Evolutionary conservation across 2,888 invertebrate genomes (phyloP), one percentile per base, ranked within the genome.

Genomic region (Parochlus steinenii): DNA sequence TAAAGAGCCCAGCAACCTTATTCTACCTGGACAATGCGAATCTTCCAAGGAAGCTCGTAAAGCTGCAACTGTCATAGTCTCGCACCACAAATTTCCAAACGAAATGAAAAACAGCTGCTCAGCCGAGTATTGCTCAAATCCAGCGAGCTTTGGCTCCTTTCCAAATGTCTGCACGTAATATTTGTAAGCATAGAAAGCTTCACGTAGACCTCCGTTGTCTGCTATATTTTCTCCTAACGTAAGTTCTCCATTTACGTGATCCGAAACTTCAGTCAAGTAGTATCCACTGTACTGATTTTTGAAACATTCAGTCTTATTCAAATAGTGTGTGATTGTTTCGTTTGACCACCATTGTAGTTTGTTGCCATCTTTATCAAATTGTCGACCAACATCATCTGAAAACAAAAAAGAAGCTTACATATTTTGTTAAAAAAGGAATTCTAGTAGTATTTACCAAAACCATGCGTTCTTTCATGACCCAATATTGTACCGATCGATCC

Each of bases 261-360:
- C 45, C 24, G n/a, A 37, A 12, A 76, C 60, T 49, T 76, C 74
- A 1, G 69, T 56, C 16, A 80, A 47, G 43, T 72, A 72, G 47
- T 70, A 80, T 14, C 58, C 58, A 30, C 69, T 71, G 51, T 90
- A 92, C 52, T 92, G 89, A 26, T 82, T 68, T 11, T 89, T 63
- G 50, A 93, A 89, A 52, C 92, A 93, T 41, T 75, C 61, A 0
- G 82, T 75, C 34, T 28, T 71, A 43, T 78, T 69, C 33, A 75
- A 68, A 53, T 85, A 93, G 14, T 73, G 72, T 10, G 63, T 57
- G 30, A 82, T 71, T 0, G 87, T 86, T 27, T 62, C 60, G 45
- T 81, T 76, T 2, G 74, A 73, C 90, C 90, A 92, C 90, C 90
- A 92, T 40, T 82, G 78, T n/a, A 76, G 58, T 47, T 82, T 63